Percentiles rank a stretch among this genome's conserved stretches.
Evolutionary conservation across 2,797 vertebrate genomes (phyloP).

Genomic region (Halcyon chelicuti): DNA sequence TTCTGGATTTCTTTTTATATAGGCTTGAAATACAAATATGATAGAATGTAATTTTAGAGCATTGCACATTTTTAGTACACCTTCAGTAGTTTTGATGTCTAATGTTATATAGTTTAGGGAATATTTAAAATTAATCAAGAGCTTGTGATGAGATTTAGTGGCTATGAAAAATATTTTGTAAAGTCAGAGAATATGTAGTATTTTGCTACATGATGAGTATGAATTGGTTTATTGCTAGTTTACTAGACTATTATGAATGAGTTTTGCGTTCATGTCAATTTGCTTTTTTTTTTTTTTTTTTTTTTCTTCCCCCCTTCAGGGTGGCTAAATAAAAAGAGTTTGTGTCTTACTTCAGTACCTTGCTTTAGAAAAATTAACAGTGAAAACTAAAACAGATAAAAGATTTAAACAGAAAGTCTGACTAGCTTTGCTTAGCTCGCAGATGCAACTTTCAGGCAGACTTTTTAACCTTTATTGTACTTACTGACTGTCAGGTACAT

Average conservation of each 20-base stretch:
- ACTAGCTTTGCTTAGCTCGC: background rate
- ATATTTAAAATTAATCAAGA: background rate
- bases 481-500: background rate
- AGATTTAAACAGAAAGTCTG: background rate
- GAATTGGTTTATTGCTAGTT: background rate
- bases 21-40: background rate
- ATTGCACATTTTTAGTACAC: background rate
- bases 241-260: background rate
- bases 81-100: background rate
- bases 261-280: background rate
- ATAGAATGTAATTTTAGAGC: background rate
- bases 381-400: background rate
- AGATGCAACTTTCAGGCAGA: background rate
- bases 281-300: background rate
- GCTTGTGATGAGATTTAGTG: background rate
- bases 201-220: background rate
- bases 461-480: background rate
- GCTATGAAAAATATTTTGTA: background rate
- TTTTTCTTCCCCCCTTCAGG: background rate
- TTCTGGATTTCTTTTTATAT: background rate
- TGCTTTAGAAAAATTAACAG: background rate
- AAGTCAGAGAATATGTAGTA: background rate
- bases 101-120: background rate
- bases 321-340: background rate
- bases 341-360: background rate